Evolutionary conservation across 2,113 vertebrate genomes (phyloP).

Genomic region (Cyprinus carpio): DNA sequence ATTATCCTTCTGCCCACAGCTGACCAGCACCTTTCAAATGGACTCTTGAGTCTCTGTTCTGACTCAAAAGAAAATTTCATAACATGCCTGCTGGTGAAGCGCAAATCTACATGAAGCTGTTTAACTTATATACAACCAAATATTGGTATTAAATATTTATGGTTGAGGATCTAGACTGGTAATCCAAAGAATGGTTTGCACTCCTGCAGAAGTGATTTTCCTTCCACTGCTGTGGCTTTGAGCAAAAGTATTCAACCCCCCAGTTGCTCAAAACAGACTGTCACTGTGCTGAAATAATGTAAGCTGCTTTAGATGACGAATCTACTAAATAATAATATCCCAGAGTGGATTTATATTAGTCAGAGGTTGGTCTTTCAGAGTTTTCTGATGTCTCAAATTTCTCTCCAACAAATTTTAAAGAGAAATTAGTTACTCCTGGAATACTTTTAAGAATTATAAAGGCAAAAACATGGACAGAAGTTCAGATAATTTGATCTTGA

Average conservation of each 20-base stretch:
- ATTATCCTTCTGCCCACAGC: conserved; percentile 69
- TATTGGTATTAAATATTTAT: neutral
- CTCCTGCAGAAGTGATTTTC: neutral
- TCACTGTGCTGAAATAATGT: neutral
- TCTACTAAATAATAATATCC: neutral
- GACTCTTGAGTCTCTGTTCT: conserved; percentile 57
- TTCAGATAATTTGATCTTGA: neutral
- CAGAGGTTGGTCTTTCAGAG: neutral
- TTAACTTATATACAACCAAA: neutral
- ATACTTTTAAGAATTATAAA: no score
- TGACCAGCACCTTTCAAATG: conserved; percentile 67
- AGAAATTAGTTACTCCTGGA: no score
- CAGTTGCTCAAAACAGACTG: neutral
- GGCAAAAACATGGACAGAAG: neutral
- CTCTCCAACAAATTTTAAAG: neutral
- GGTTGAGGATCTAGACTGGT: neutral
- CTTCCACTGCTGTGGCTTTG: neutral
- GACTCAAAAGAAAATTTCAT: conserved; percentile 14
- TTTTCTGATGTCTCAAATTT: neutral
- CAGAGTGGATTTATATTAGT: neutral
- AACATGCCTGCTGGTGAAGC: neutral
- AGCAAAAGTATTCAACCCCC: neutral
- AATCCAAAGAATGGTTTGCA: neutral
- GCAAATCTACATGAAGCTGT: neutral
- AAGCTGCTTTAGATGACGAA: neutral